These are phyloP conservation scores for Isurus oxyrinchus DNA, from an alignment of 2,113 vertebrate genomes.

Conservation along the genomic window DNA sequence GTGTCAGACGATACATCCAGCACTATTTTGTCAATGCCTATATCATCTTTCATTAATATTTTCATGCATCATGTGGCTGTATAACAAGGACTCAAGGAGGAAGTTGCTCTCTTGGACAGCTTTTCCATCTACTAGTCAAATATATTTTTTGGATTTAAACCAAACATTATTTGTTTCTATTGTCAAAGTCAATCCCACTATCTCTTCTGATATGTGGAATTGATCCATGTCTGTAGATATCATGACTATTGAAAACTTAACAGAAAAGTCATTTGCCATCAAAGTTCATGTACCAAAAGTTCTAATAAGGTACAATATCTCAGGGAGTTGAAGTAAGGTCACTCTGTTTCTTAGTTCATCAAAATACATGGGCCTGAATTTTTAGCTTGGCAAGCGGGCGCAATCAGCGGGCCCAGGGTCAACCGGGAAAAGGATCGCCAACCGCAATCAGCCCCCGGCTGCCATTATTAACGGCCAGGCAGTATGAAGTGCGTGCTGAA, in stretches of 20 bases:
- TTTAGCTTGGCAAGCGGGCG: too few species aligned
- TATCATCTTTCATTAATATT: neutral
- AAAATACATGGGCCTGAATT: too few species aligned
- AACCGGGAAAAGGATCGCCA: too few species aligned
- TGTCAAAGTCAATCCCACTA: neutral
- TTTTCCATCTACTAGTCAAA: neutral
- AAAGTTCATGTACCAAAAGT: neutral
- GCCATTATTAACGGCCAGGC: too few species aligned
- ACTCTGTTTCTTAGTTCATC: neutral
- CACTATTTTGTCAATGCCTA: neutral
- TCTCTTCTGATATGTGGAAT: neutral
- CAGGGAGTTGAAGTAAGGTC: too few species aligned
- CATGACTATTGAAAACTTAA: neutral
- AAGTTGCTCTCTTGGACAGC: neutral
- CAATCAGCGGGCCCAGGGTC: too few species aligned
- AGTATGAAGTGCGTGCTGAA: too few species aligned
- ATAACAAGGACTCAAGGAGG: neutral
- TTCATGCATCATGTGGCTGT: neutral
- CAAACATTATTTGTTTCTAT: neutral
- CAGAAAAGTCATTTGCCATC: neutral
- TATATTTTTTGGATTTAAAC: neutral
- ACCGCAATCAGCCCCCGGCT: too few species aligned
- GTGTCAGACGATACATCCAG: neutral
- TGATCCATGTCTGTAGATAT: neutral
- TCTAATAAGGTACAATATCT: too few species aligned